A percentile compares a stretch with the other conserved stretches of the same genome.
phyloP scores from a whole-genome alignment of 92 coral and sea anemone genomes.

The Galaxea fascicularis region DNA sequence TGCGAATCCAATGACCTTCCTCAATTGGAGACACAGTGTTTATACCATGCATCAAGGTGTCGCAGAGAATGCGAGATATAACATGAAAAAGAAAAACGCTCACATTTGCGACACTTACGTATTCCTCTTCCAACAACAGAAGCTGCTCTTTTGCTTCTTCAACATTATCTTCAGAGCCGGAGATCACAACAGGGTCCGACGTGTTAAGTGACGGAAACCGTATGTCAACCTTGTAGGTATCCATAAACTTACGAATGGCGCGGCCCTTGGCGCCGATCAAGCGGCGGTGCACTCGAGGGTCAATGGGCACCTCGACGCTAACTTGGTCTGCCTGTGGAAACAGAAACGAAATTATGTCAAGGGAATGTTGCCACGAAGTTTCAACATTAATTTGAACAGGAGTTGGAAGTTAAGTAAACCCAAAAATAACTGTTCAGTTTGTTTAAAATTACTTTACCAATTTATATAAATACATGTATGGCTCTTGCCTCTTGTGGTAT shows the following conservation, averaged over 20 bases:
- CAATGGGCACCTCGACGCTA: conserved; percentile 84
- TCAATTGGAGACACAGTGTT: too few species aligned
- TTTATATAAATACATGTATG: too few species aligned
- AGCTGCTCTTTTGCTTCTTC: conserved; percentile 96
- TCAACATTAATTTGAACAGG: too few species aligned
- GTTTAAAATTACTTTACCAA: too few species aligned
- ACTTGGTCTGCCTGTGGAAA: conserved; percentile 91
- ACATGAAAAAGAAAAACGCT: not conserved
- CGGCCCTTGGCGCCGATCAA: conserved; percentile 96
- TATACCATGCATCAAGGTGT: too few species aligned
- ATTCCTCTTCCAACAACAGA: conserved; percentile 93
- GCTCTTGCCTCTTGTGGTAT: too few species aligned
- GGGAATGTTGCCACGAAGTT: too few species aligned
- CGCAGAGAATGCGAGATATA: not conserved
- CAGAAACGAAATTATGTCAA: too few species aligned
- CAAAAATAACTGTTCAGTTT: too few species aligned
- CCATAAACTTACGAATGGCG: conserved; percentile 95
- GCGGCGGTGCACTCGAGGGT: conserved; percentile 97
- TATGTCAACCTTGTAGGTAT: conserved; percentile 89
- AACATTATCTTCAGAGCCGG: conserved; percentile 91
- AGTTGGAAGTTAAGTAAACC: too few species aligned
- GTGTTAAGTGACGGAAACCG: conserved; percentile 95
- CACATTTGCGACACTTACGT: conserved; percentile 66
- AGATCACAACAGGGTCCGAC: conserved; percentile 86
- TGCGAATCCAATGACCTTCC: too few species aligned